Evolutionary conservation across 2,888 invertebrate species (phyloP), one percentile per base, ranked within the genome.

Genomic region (Coleophora flavipennella): DNA sequence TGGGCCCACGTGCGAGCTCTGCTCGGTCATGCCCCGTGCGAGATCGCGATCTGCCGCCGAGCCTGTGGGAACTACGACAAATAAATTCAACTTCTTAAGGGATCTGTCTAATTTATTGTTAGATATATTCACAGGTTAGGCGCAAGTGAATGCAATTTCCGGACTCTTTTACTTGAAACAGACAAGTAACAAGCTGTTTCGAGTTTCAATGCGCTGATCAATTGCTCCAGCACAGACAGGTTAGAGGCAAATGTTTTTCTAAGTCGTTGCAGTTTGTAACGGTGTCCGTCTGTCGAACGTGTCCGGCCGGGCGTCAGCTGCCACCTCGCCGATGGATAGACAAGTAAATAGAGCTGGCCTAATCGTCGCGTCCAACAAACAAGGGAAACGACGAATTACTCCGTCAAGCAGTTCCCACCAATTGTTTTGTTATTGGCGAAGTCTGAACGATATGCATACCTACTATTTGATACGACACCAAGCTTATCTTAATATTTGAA

Each of bases 321-420:
- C 78, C 83, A 77, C 67, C 76, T 69, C 55, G 59, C 62, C 58
- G 53, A 59, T 29, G 59, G 78, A 79, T 69, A 69, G 83, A 84
- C 83, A 83, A 81, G 70, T 81, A 84, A 84, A 84, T 84, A 78
- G 83, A 76, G 74, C 68, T 67, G 57, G 67, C 65, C 72, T 83
- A 84, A 84, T 83, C 81, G 83, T 81, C 81, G 79, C 75, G 68
- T 70, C 73, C 62, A 68, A 20, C 20, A 20, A 51, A 69, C 54
- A 68, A 76, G 78, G 83, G 83, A 83, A 84, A 84, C 79, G 69
- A 72, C 73, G 80, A 78, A 83, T 83, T 84, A 84, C 79, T 65
- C 57, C 67, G 79, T 83, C 81, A 80, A 77, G 62, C 61, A 59
- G 59, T 61, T 67, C 61, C 72, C 69, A 78, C 66, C 81, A 66